phyloP scores from a whole-genome alignment of 2,888 invertebrate genomes.

The Encarsia formosa region DNA sequence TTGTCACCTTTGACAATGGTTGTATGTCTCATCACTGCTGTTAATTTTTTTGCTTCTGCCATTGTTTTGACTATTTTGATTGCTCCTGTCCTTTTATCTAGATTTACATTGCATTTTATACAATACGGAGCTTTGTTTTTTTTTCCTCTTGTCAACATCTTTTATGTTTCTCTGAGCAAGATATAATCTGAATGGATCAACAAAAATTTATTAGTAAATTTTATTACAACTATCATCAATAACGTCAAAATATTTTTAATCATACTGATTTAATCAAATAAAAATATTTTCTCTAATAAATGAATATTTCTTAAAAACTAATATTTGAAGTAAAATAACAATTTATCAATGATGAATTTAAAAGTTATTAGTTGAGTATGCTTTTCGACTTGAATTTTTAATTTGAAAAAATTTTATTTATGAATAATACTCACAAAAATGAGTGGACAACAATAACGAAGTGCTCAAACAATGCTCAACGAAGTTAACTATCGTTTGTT shows the following conservation, averaged over 20 bases:
- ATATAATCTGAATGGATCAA: too few species aligned
- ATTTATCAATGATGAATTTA: not conserved
- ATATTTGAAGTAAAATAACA: not conserved
- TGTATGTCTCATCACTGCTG: not conserved
- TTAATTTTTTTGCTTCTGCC: not conserved
- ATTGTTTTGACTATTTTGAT: not conserved
- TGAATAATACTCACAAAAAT: not conserved
- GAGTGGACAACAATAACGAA: not conserved
- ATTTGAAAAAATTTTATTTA: too few species aligned
- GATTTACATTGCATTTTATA: not conserved
- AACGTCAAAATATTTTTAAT: too few species aligned
- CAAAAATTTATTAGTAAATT: too few species aligned
- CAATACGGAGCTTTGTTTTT: not conserved
- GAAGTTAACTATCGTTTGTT: not conserved
- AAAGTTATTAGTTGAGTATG: not conserved
- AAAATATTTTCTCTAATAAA: too few species aligned
- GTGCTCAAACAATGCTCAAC: too few species aligned
- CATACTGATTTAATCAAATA: too few species aligned
- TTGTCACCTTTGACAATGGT: not conserved
- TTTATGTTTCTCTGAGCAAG: too few species aligned
- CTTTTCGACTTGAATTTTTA: not conserved
- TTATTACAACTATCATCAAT: too few species aligned
- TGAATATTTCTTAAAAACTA: too few species aligned
- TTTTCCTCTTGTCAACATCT: not conserved
- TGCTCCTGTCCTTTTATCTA: not conserved